A percentile compares a stretch with the other conserved stretches of the same genome.
Conservation (phyloP, 2,797 vertebrate species). For the Myiothlypis chrysogaster region DNA sequence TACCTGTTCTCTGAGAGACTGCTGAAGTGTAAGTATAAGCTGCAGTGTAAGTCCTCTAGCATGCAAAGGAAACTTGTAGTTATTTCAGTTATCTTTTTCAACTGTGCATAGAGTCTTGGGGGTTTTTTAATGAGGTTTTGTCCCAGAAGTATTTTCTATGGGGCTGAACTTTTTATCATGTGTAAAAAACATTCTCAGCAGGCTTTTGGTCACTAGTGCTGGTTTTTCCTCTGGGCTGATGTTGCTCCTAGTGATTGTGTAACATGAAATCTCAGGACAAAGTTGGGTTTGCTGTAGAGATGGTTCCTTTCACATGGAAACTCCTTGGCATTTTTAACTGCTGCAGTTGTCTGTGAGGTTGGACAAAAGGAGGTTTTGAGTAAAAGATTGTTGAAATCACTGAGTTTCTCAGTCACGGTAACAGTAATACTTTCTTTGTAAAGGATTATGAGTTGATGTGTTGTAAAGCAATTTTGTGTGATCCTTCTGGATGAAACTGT, state of each 20-base stretch:
- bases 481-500: not conserved
- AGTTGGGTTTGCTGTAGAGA: not conserved
- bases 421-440: not conserved
- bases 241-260: rapidly evolving
- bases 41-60: not conserved
- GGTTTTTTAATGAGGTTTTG: rapidly evolving
- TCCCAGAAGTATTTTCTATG: not conserved
- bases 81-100: rapidly evolving
- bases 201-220: not conserved
- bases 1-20: constrained; percentile 92
- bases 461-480: not conserved
- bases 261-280: rapidly evolving
- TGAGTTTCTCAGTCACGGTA: rapidly evolving
- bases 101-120: rapidly evolving
- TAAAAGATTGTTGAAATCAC: not conserved
- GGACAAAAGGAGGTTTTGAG: not conserved
- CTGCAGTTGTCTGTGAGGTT: not conserved
- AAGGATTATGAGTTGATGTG: rapidly evolving
- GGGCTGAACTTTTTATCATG: not conserved
- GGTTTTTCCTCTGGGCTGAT: not conserved
- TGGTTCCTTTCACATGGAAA: not conserved
- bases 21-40: constrained; percentile 85
- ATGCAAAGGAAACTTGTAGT: not conserved
- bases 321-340: not conserved
- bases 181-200: not conserved